phyloP scores from a whole-genome alignment of 2,888 invertebrate genomes.

The Shargacucullia verbasci region DNA sequence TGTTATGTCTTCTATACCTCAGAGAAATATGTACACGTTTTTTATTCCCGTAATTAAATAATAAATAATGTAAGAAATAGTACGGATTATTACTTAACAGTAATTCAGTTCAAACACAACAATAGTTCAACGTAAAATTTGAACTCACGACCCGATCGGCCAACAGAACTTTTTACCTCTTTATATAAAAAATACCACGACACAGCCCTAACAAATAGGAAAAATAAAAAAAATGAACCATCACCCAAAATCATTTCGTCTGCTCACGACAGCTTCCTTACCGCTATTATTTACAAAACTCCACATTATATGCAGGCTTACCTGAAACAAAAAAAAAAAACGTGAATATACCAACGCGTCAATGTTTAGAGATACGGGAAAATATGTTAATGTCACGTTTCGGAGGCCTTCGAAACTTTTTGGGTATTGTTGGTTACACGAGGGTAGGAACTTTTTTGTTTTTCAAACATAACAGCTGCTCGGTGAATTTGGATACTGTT shows the following conservation, averaged over 20 bases:
- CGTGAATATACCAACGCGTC: constrained; percentile 65
- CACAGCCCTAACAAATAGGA: neutral
- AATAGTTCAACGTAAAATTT: no score
- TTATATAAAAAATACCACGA: constrained; percentile 9
- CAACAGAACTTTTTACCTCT: neutral
- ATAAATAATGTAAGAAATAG: no score
- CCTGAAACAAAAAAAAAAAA: constrained; percentile 77
- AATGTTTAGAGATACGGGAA: constrained; percentile 64
- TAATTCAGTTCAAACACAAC: no score
- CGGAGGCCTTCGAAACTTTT: constrained; percentile 29
- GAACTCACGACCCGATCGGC: no score
- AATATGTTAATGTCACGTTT: constrained; percentile 67
- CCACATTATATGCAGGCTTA: constrained; percentile 63
- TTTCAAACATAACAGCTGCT: constrained; percentile 32
- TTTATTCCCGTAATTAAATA: no score
- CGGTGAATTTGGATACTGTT: neutral
- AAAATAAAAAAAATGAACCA: constrained; percentile 12
- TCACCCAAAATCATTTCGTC: constrained; percentile 42
- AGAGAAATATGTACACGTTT: no score
- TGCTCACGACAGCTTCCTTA: constrained; percentile 48
- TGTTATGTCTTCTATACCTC: no score
- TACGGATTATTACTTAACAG: no score
- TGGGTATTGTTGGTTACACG: constrained; percentile 2
- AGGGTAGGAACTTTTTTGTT: constrained; percentile 26
- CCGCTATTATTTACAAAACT: constrained; percentile 62